Percentiles rank a stretch among this genome's conserved stretches.
Evolutionary conservation across 2,888 invertebrate species (phyloP).

Genomic region (Drosophila picticornis): DNA sequence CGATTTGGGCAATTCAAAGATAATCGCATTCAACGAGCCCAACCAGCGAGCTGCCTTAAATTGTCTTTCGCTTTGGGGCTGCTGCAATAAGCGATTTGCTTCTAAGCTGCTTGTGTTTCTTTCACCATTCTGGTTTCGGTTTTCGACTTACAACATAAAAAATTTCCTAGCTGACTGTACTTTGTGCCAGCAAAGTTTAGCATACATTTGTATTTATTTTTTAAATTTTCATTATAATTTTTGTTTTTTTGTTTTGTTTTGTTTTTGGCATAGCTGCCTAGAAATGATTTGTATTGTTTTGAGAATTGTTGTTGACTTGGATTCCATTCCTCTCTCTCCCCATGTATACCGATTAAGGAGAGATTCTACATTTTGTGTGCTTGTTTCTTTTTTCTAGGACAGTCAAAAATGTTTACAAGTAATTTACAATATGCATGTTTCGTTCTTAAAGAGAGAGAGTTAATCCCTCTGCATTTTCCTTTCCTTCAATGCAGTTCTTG

Average conservation of each 20-base stretch:
- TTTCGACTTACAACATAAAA: conserved; percentile 51
- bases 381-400: conserved; percentile 38
- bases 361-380: conserved; percentile 36
- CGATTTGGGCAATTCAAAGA: conserved; percentile 14
- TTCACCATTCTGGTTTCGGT: conserved; percentile 16
- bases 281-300: conserved; percentile 46
- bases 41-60: conserved; percentile 12
- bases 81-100: conserved; percentile 30
- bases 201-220: conserved; percentile 20
- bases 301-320: conserved; percentile 37
- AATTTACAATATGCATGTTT: conserved; percentile 64
- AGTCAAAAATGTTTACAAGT: conserved; percentile 64
- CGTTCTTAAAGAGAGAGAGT: conserved; percentile 20
- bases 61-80: conserved; percentile 1
- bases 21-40: conserved; percentile 18
- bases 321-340: conserved; percentile 8
- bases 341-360: conserved; percentile 20
- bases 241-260: no score
- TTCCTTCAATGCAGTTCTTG: conserved; percentile 19
- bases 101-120: conserved; percentile 6
- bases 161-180: conserved; percentile 54
- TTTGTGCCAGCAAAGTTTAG: conserved; percentile 54
- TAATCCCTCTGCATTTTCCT: conserved; percentile 6
- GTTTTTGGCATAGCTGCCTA: conserved; percentile 43
- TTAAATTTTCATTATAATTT: conserved; percentile 13